Evolutionary conservation across 37 sponge, comb jelly and placozoan species (phyloP).

Genomic region (Ianthella basta): DNA sequence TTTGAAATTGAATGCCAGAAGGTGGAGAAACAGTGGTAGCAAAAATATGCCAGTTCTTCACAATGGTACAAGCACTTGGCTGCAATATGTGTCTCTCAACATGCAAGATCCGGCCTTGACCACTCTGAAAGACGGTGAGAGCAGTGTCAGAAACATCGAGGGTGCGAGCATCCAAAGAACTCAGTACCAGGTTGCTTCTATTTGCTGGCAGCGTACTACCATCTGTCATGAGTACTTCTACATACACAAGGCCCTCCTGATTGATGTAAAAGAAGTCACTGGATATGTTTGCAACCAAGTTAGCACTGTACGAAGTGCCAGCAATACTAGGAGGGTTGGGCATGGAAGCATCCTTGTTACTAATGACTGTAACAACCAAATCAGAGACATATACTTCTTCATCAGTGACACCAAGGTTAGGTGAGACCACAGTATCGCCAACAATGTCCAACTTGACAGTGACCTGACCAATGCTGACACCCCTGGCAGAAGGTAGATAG

Average conservation of each 20-base stretch:
- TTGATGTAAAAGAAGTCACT: background rate
- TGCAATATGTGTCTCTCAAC: too few species aligned
- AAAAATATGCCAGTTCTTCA: background rate
- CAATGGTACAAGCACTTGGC: background rate
- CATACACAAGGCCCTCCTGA: constrained; percentile 15
- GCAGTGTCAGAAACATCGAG: background rate
- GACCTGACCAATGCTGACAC: constrained; percentile 34
- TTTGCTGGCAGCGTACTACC: background rate
- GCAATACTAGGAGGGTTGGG: background rate
- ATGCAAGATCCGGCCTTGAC: too few species aligned
- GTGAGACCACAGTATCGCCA: background rate
- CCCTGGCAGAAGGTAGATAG: constrained; percentile 19
- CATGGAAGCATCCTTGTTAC: background rate
- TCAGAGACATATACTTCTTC: constrained; percentile 27
- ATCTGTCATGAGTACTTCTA: constrained; percentile 7
- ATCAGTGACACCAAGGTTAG: background rate
- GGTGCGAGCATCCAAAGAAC: background rate
- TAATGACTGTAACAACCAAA: background rate
- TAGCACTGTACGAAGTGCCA: background rate
- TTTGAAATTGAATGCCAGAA: background rate
- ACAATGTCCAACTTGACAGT: background rate
- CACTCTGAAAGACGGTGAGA: background rate
- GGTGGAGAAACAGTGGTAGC: background rate
- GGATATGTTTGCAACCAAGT: background rate
- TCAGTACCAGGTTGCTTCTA: background rate